Evolutionary conservation across 2,888 invertebrate species (phyloP).

Genomic region (Hyposoter didymator): DNA sequence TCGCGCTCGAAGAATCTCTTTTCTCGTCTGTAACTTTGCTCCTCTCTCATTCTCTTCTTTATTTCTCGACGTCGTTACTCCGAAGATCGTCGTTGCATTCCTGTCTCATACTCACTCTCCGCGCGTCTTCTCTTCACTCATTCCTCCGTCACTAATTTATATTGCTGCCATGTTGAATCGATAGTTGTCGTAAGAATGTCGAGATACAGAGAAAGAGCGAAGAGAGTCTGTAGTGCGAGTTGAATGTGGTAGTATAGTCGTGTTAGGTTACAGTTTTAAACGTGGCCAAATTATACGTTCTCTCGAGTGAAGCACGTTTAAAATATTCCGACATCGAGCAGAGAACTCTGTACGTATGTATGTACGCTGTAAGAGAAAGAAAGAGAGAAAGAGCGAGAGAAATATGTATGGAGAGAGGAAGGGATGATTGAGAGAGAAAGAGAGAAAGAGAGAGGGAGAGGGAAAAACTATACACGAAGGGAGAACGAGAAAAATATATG

Average conservation of each 20-base stretch:
- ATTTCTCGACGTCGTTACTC: conserved; percentile 36
- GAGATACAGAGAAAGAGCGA: conserved; percentile 31
- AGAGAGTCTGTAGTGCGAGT: conserved; percentile 65
- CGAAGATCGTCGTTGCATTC: conserved; percentile 47
- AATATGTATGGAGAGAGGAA: too few species aligned
- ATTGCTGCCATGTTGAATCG: conserved; percentile 81
- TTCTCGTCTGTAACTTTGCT: conserved; percentile 1
- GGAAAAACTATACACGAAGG: neutral
- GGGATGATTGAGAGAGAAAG: conserved; percentile 19
- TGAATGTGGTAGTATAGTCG: conserved; percentile 78
- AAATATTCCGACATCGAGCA: conserved; percentile 81
- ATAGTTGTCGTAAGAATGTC: conserved; percentile 76
- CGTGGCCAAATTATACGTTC: conserved; percentile 83
- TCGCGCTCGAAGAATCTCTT: conserved; percentile 32
- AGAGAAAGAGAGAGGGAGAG: conserved; percentile 44
- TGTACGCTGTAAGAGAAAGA: conserved; percentile 23
- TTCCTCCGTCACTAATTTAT: conserved; percentile 78
- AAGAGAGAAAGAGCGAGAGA: conserved; percentile 28
- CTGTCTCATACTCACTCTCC: conserved; percentile 9
- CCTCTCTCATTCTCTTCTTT: conserved; percentile 28
- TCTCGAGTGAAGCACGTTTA: conserved; percentile 76
- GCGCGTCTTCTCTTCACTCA: conserved; percentile 30
- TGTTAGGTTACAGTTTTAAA: conserved; percentile 83
- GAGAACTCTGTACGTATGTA: conserved; percentile 49
- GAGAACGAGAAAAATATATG: neutral